phyloP scores from a whole-genome alignment of 2,797 vertebrate species.

The Uromys caudimaculatus region DNA sequence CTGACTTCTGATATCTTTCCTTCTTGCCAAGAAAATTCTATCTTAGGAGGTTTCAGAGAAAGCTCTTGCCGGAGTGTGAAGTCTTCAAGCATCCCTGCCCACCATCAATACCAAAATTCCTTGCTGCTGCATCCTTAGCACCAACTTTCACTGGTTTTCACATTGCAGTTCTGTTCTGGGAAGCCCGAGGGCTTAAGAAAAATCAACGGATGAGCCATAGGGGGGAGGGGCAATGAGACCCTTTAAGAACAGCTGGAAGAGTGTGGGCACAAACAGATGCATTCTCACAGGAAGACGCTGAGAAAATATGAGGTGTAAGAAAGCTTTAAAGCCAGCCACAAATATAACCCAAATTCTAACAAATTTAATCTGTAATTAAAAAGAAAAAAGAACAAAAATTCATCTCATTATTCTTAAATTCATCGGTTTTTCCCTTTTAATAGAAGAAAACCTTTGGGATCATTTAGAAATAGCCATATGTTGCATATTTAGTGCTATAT shows the following conservation, averaged over 20 bases:
- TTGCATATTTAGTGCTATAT: conserved; percentile 16
- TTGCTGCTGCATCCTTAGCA: not conserved
- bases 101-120: not conserved
- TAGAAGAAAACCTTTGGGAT: not conserved
- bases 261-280: not conserved
- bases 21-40: conserved; percentile 13
- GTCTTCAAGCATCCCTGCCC: not conserved
- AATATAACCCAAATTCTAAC: not conserved
- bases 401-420: not conserved
- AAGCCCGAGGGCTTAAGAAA: not conserved
- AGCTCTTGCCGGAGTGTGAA: not conserved
- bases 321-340: not conserved
- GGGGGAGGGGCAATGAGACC: not conserved
- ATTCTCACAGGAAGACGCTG: not conserved
- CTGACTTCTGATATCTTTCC: not conserved
- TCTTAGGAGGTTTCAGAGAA: conserved; percentile 47
- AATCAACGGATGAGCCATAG: not conserved
- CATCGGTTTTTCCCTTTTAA: not conserved
- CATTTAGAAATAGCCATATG: conserved; percentile 48
- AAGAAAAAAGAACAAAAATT: not conserved
- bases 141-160: not conserved
- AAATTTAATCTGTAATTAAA: not conserved
- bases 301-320: conserved; percentile 31
- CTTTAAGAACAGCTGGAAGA: not conserved
- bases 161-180: not conserved